A percentile compares a stretch with the other conserved stretches of the same genome.
Conservation (phyloP, 2,113 vertebrate species). For the Benitochromis conjunctus region DNA sequence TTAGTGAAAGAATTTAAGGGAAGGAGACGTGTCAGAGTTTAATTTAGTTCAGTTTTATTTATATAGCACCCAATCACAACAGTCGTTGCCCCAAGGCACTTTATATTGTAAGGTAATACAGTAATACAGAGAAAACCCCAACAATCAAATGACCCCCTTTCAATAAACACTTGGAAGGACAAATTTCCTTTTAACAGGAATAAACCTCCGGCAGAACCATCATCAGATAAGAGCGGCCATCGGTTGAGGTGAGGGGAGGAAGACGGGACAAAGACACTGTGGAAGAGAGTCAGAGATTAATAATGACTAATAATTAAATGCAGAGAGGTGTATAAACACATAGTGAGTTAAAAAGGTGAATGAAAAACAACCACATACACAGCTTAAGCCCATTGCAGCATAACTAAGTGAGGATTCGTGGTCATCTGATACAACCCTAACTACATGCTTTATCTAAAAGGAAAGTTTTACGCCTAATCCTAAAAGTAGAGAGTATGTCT, state of each 20-base stretch:
- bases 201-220: background rate
- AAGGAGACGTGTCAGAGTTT: background rate
- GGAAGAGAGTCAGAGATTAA: background rate
- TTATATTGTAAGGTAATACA: background rate
- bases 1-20: background rate
- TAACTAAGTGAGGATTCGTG: background rate
- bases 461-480: rapidly evolving
- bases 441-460: background rate
- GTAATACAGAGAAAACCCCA: background rate
- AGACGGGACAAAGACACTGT: background rate
- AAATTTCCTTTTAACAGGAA: background rate
- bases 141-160: background rate
- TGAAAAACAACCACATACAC: background rate
- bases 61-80: background rate
- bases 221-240: background rate
- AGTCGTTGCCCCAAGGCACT: rapidly evolving
- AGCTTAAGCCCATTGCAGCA: background rate
- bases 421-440: background rate
- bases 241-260: background rate
- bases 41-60: background rate
- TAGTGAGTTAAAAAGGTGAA: background rate
- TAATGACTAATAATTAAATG: background rate
- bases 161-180: background rate
- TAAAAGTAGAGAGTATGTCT: background rate
- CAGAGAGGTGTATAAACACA: background rate